These are phyloP conservation scores for Drepanosiphum platanoidis DNA, from an alignment of 2,888 invertebrate species.

Conservation along the genomic window DNA sequence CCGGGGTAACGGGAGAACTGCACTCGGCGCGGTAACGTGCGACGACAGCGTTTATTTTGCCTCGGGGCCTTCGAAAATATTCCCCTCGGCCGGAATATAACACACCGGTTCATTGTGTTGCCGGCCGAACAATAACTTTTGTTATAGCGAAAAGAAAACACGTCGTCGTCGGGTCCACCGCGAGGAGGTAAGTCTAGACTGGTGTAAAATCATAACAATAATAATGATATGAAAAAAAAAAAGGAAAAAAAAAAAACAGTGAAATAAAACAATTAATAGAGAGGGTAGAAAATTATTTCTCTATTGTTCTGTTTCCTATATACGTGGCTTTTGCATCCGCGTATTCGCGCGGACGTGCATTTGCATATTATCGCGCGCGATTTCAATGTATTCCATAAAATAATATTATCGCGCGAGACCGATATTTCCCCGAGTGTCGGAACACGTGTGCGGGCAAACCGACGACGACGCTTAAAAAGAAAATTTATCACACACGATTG, in stretches of 20 bases:
- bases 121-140: constrained; percentile 53
- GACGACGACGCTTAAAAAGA: not conserved
- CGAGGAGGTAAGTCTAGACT: constrained; percentile 53
- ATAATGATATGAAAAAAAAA: constrained; percentile 39
- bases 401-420: too few species aligned
- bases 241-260: constrained; percentile 34
- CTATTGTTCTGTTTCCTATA: constrained; percentile 52
- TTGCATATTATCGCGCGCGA: not conserved
- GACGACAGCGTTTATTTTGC: constrained; percentile 35
- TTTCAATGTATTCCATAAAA: not conserved
- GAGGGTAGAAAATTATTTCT: constrained; percentile 33
- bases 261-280: constrained; percentile 54
- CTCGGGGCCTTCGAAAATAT: constrained; percentile 42
- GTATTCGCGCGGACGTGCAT: not conserved
- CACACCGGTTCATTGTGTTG: constrained; percentile 42
- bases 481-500: not conserved
- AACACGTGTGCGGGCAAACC: too few species aligned
- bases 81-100: constrained; percentile 43
- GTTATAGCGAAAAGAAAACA: constrained; percentile 54
- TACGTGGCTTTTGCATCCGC: constrained; percentile 33
- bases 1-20: constrained; percentile 14
- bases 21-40: not conserved
- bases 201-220: constrained; percentile 54
- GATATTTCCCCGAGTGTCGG: too few species aligned
- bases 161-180: constrained; percentile 38